Evolutionary conservation across 2,797 vertebrate species (phyloP).

Genomic region (Apogon hyalosoma): DNA sequence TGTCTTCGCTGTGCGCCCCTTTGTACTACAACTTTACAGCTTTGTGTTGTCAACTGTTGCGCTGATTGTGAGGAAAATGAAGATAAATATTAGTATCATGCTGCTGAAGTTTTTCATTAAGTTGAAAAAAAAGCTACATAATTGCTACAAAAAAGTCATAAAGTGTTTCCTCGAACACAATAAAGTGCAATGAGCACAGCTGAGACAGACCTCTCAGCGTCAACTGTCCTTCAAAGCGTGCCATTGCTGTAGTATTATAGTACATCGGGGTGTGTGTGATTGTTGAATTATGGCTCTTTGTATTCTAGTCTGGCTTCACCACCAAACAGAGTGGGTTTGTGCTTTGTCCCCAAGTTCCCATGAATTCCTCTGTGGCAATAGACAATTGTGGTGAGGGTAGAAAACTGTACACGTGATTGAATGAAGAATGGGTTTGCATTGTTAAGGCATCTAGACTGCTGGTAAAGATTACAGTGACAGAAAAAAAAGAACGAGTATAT

Average conservation of each 20-base stretch:
- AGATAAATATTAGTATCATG: constrained; percentile 51
- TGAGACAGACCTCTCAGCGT: constrained; percentile 54
- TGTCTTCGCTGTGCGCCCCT: constrained; percentile 53
- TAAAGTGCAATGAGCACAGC: constrained; percentile 70
- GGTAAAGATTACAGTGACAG: constrained; percentile 98
- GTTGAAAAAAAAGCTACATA: constrained; percentile 49
- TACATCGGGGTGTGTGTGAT: constrained; percentile 72
- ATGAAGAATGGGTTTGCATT: constrained; percentile 97
- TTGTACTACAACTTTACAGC: constrained; percentile 66
- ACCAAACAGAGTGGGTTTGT: constrained; percentile 94
- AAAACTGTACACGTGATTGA: constrained; percentile 95
- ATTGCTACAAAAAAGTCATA: constrained; percentile 49
- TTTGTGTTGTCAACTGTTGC: constrained; percentile 44
- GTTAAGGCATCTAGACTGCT: constrained; percentile 99
- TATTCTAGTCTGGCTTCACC: constrained; percentile 81
- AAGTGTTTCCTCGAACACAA: constrained; percentile 56
- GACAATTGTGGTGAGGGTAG: constrained; percentile 91
- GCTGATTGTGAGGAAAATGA: constrained; percentile 52
- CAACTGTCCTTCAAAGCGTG: constrained; percentile 70
- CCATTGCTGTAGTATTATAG: constrained; percentile 70
- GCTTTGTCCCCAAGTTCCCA: constrained; percentile 90
- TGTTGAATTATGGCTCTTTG: constrained; percentile 83
- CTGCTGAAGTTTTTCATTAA: constrained; percentile 46
- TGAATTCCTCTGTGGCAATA: constrained; percentile 93
- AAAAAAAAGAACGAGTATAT: constrained; percentile 82